A percentile compares a stretch with the other conserved stretches of the same genome.
Evolutionary conservation across 2,113 vertebrate genomes (phyloP).

Genomic region (Crotophaga sulcirostris): DNA sequence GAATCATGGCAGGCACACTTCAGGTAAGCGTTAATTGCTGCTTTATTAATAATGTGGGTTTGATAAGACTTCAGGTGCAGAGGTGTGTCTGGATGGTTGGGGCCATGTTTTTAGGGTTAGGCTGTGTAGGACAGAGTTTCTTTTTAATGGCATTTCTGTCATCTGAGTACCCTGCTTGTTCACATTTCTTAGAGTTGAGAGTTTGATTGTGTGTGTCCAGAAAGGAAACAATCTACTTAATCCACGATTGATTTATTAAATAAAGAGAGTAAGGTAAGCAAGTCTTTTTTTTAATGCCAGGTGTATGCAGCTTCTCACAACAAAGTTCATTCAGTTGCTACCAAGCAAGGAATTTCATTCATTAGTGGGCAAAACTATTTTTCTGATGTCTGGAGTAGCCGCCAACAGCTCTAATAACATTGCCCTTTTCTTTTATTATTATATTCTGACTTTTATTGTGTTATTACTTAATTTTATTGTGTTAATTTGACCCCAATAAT

Average conservation of each 20-base stretch:
- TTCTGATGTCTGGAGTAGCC: not conserved
- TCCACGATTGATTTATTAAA: not conserved
- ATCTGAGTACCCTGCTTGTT: accelerated
- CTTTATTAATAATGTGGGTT: accelerated
- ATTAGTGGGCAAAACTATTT: accelerated
- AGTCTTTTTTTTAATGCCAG: not conserved
- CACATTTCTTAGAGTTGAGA: not conserved
- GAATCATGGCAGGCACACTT: constrained; percentile 84
- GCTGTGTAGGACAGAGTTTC: not conserved
- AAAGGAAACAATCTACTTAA: not conserved
- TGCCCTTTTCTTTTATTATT: not conserved
- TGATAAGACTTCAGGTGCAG: accelerated
- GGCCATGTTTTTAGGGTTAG: accelerated
- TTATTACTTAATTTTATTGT: not conserved
- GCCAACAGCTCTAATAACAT: not conserved
- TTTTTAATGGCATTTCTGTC: accelerated
- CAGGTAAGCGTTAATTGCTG: constrained; percentile 73
- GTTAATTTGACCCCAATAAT: not conserved
- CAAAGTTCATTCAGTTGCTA: not conserved
- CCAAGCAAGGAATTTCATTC: not conserved
- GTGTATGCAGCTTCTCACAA: not conserved
- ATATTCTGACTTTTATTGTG: not conserved
- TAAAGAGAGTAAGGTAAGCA: not conserved
- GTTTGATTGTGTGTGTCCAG: accelerated
- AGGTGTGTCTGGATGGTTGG: accelerated